Percentiles rank a stretch among this genome's conserved stretches.
Conservation (phyloP, 2,113 vertebrate genomes). For the Pogonocichla stellata region DNA sequence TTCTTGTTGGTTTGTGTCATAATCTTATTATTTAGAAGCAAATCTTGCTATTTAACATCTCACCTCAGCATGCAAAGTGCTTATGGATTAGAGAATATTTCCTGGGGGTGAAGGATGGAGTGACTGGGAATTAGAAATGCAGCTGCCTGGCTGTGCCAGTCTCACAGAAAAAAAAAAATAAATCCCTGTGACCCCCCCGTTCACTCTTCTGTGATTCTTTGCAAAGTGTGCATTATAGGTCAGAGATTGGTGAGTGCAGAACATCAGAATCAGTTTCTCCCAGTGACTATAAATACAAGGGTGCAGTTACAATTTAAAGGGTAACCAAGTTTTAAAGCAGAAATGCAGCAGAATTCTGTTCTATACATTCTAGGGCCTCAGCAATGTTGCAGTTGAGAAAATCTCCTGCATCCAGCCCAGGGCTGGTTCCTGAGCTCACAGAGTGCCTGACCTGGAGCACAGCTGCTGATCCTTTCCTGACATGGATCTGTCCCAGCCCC, state of each 20-base stretch:
- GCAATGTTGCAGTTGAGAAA: not conserved
- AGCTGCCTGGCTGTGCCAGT: not conserved
- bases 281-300: not conserved
- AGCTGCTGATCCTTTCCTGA: not conserved
- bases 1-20: not conserved
- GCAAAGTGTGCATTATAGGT: not conserved
- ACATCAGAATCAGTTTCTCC: not conserved
- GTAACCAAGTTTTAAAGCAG: not conserved
- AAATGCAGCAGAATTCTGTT: not conserved
- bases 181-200: not conserved
- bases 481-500: not conserved
- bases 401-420: not conserved
- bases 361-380: not conserved
- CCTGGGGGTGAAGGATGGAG: not conserved
- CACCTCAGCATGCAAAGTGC: not conserved
- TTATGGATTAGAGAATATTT: slow-evolving; percentile 12
- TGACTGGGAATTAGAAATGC: not conserved
- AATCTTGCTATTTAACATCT: slow-evolving; percentile 36
- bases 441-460: not conserved
- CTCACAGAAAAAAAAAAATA: not conserved
- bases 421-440: not conserved
- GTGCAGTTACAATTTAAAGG: not conserved
- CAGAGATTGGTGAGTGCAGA: not conserved
- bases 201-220: not conserved
- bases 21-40: slow-evolving; percentile 38